Conservation (phyloP, 1,140 invertebrate species). For the Lordiphosa stackelbergi region DNA sequence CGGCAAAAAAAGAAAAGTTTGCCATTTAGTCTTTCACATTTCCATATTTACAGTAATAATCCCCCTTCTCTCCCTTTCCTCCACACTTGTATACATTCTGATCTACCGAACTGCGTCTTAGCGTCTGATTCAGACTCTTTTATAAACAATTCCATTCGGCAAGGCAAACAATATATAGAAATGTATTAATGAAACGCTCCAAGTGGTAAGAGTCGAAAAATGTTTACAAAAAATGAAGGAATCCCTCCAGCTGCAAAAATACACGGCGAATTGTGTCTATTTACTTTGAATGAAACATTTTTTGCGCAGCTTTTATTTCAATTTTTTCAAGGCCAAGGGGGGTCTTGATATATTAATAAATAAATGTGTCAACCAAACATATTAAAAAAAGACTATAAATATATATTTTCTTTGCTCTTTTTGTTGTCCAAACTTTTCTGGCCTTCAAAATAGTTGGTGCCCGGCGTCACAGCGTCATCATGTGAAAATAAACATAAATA, state of each 20-base stretch:
- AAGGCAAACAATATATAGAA: slow-evolving; percentile 22
- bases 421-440: slow-evolving; percentile 22
- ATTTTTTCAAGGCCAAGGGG: slow-evolving; percentile 45
- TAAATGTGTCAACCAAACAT: slow-evolving; percentile 36
- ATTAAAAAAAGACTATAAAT: slow-evolving; percentile 8
- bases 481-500: slow-evolving; percentile 28
- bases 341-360: slow-evolving; percentile 28
- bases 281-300: slow-evolving; percentile 51
- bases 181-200: slow-evolving; percentile 57
- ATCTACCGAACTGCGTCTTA: slow-evolving; percentile 51
- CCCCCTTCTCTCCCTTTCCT: slow-evolving; percentile 3
- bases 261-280: slow-evolving; percentile 29
- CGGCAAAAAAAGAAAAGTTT: too few species aligned
- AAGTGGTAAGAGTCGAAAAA: slow-evolving; percentile 35
- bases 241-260: slow-evolving; percentile 57
- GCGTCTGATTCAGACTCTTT: slow-evolving; percentile 19
- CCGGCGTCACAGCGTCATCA: slow-evolving; percentile 6
- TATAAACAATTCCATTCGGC: slow-evolving; percentile 43
- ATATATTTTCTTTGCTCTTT: slow-evolving; percentile 15
- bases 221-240: slow-evolving; percentile 46
- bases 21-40: slow-evolving; percentile 64
- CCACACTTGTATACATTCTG: not conserved
- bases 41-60: slow-evolving; percentile 12
- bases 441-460: slow-evolving; percentile 18
- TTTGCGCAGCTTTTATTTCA: slow-evolving; percentile 29